Evolutionary conservation across 2,113 vertebrate species (phyloP), one percentile per base, ranked within the genome.

Genomic region (Cyphomyrus plagiostoma): DNA sequence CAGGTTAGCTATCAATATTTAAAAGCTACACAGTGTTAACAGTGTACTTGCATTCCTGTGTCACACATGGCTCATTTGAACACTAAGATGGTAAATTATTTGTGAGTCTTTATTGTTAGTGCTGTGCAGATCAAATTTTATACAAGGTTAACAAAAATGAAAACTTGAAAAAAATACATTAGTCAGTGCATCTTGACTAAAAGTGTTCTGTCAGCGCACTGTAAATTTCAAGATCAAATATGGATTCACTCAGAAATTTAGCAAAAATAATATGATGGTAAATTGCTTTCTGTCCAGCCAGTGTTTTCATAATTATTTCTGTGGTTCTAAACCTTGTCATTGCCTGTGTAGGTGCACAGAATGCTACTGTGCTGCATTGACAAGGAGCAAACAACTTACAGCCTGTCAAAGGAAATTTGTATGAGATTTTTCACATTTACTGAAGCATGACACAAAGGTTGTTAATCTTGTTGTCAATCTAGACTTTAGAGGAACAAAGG

Each of bases 401-500:
- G 90, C 70, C 88, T 92, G 93, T 92, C 89, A 83, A 89, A 89
- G 91, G 89, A 91, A 93, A 92, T 56, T 82, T 88, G 82, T 90
- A 0, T 88, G 58, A 88, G 91, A 80, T 93, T 93, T 94, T 92
- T 88, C 93, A 92, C 91, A 90, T 93, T 91, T 90, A 91, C 82
- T 94, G 94, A 92, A 90, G 95, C 92, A 58, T 92, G 88, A 77
- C 89, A 90, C 92, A 91, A 92, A 92, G 92, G 93, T 92, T 92
- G 89, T 95, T 95, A 93, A 95, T 96, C 94, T 96, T 92, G 35
- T 90, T 94, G 94, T 95, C 94, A 93, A 91, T 94, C 94, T 93
- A 88, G 52, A 45, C 92, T 92, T 91, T 90, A 58, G 91, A 92
- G 91, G 94, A 92, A 92, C 91, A 90, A 95, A 91, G 91, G 91